A percentile compares a stretch with the other conserved stretches of the same genome.
Evolutionary conservation across 37 sponge, comb jelly and placozoan genomes (phyloP).

Genomic region (Crambe crambe): DNA sequence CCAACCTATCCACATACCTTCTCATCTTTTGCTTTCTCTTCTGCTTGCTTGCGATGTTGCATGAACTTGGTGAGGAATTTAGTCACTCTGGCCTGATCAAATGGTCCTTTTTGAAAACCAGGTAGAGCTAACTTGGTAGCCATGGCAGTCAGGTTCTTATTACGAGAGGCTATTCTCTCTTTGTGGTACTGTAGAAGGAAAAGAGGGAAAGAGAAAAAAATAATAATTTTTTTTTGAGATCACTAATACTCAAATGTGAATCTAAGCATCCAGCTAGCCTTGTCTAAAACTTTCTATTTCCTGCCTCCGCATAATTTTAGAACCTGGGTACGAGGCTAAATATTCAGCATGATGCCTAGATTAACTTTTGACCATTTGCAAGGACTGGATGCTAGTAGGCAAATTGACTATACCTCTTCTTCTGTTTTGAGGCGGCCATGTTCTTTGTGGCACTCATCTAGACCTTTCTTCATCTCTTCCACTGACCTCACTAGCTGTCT

Average conservation of each 20-base stretch:
- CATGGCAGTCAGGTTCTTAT: slow-evolving; percentile 16
- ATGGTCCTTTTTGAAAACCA: slow-evolving; percentile 11
- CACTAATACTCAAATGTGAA: neutral
- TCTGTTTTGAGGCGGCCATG: slow-evolving; percentile 34
- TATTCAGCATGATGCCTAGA: too few relatives aligned
- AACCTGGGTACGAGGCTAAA: too few relatives aligned
- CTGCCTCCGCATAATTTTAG: too few relatives aligned
- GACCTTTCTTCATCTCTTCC: slow-evolving; percentile 9
- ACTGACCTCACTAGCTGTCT: neutral
- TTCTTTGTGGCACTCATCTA: slow-evolving; percentile 31
- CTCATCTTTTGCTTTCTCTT: slow-evolving; percentile 27
- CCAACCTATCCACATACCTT: slow-evolving; percentile 21
- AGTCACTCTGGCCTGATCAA: slow-evolving; percentile 3
- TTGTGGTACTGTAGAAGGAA: slow-evolving; percentile 31
- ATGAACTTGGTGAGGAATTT: slow-evolving; percentile 28
- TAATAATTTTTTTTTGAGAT: neutral
- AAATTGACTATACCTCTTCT: slow-evolving; percentile 16
- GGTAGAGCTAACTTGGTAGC: slow-evolving; percentile 24
- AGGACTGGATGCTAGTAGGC: neutral
- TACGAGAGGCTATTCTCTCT: slow-evolving; percentile 22
- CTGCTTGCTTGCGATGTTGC: neutral
- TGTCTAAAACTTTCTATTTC: neutral
- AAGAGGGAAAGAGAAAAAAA: neutral
- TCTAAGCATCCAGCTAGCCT: neutral
- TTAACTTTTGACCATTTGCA: neutral